Evolutionary conservation across 2,888 invertebrate genomes (phyloP).

Genomic region (Melikaiella ostensackeni): DNA sequence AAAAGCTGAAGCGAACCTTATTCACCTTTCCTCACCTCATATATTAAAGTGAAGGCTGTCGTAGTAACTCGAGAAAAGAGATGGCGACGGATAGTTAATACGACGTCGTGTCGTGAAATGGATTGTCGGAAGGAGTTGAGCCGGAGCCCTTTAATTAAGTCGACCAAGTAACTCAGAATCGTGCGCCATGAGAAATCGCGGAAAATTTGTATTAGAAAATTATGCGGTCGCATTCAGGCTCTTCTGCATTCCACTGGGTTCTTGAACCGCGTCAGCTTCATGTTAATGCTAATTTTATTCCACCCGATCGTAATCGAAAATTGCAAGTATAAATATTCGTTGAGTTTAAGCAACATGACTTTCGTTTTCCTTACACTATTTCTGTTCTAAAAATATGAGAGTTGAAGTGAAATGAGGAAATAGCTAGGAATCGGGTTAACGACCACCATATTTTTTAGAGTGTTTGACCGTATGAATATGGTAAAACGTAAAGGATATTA

Average conservation of each 20-base stretch:
- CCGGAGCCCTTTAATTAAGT: slow-evolving; percentile 26
- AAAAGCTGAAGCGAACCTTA: background rate
- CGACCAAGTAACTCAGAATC: slow-evolving; percentile 24
- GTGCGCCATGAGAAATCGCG: slow-evolving; percentile 7
- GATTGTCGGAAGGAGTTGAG: slow-evolving; percentile 16
- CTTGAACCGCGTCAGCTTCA: background rate
- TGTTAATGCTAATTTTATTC: slow-evolving; percentile 28
- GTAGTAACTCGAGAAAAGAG: slow-evolving; percentile 22
- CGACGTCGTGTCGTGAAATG: slow-evolving; percentile 23
- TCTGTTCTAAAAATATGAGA: background rate
- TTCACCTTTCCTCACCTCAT: slow-evolving; percentile 4
- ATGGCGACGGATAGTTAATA: slow-evolving; percentile 32
- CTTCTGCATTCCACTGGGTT: background rate
- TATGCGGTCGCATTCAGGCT: slow-evolving; percentile 3
- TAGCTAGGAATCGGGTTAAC: slow-evolving; percentile 20
- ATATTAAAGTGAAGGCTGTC: slow-evolving; percentile 22
- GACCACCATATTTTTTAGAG: too few relatives aligned
- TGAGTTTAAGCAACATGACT: slow-evolving; percentile 25
- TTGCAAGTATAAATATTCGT: slow-evolving; percentile 29
- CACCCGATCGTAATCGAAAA: slow-evolving; percentile 17
- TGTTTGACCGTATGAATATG: slow-evolving; percentile 28
- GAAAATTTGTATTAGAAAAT: slow-evolving; percentile 14
- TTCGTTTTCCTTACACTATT: slow-evolving; percentile 23
- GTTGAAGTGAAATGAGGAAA: slow-evolving; percentile 16
- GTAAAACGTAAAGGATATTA: background rate